Evolutionary conservation across 2,797 vertebrate species (phyloP).

Genomic region (Lemur catta): DNA sequence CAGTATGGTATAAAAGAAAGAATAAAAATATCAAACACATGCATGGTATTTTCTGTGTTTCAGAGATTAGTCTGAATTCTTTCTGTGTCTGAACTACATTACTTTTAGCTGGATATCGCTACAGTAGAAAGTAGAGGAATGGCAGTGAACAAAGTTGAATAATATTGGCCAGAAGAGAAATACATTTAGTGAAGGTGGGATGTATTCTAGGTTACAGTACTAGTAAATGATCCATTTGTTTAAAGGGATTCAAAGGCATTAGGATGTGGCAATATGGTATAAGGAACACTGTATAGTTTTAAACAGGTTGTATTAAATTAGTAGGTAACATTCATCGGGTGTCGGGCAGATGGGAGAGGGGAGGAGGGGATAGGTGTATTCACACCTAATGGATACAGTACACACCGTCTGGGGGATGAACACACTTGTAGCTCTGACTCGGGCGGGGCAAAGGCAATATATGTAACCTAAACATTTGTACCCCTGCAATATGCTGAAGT

Average conservation of each 20-base stretch:
- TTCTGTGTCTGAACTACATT: fast-evolving
- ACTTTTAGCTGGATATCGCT: fast-evolving
- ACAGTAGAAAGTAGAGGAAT: not conserved
- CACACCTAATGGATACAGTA: too few relatives aligned
- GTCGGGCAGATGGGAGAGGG: too few relatives aligned
- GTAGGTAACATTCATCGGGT: not conserved
- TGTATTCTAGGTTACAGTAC: not conserved
- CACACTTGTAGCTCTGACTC: too few relatives aligned
- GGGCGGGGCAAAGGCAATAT: too few relatives aligned
- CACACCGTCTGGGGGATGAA: too few relatives aligned
- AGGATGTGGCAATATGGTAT: fast-evolving
- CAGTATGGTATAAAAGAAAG: fast-evolving
- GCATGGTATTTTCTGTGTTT: fast-evolving
- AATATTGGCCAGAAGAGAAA: not conserved
- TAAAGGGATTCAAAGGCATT: not conserved
- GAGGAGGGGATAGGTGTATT: too few relatives aligned
- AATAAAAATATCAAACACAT: fast-evolving
- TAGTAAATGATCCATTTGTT: not conserved
- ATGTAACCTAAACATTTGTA: too few relatives aligned
- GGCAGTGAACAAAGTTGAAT: fast-evolving
- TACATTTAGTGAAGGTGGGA: not conserved
- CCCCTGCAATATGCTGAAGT: too few relatives aligned
- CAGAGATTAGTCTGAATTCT: not conserved
- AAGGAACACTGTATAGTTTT: not conserved
- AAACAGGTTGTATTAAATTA: not conserved